These are phyloP conservation scores for Exephanes ischioxanthus DNA, from an alignment of 2,888 invertebrate genomes.

Conservation along the genomic window DNA sequence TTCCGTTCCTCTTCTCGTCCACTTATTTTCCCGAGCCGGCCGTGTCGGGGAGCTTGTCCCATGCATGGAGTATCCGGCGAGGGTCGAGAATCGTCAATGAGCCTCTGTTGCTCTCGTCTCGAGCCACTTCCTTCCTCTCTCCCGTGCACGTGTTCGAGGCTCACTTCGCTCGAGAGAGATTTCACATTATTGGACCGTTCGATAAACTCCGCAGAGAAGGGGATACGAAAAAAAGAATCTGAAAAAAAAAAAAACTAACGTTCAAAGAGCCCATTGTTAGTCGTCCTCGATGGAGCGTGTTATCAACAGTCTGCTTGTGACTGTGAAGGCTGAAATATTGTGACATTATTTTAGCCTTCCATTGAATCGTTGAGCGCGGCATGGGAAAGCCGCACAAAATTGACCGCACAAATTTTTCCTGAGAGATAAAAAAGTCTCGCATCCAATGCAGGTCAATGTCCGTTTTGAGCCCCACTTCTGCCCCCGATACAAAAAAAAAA, in stretches of 20 bases:
- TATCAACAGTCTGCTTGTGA: no score
- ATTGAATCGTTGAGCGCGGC: no score
- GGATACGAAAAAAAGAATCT: not conserved
- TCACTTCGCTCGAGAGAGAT: slow-evolving; percentile 14
- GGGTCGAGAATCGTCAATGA: slow-evolving; percentile 51
- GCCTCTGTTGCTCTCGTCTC: slow-evolving; percentile 18
- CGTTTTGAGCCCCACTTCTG: no score
- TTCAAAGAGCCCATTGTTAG: not conserved
- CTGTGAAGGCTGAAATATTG: no score
- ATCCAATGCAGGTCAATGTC: no score
- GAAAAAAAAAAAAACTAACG: not conserved
- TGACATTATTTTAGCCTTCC: no score
- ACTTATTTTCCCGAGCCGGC: slow-evolving; percentile 11
- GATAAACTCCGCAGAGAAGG: not conserved
- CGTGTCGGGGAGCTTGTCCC: slow-evolving; percentile 2
- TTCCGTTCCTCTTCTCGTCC: slow-evolving; percentile 21
- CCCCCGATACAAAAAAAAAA: no score
- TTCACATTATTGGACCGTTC: slow-evolving; percentile 43
- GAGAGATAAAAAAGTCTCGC: no score
- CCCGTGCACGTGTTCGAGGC: not conserved
- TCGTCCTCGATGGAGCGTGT: not conserved
- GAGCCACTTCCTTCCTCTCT: slow-evolving; percentile 19
- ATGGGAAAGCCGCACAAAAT: no score
- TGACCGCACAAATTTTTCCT: no score
- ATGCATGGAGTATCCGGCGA: slow-evolving; percentile 24